Percentiles rank a stretch among this genome's conserved stretches.
Evolutionary conservation across 2,888 invertebrate species (phyloP).

Genomic region (Pocota personata): DNA sequence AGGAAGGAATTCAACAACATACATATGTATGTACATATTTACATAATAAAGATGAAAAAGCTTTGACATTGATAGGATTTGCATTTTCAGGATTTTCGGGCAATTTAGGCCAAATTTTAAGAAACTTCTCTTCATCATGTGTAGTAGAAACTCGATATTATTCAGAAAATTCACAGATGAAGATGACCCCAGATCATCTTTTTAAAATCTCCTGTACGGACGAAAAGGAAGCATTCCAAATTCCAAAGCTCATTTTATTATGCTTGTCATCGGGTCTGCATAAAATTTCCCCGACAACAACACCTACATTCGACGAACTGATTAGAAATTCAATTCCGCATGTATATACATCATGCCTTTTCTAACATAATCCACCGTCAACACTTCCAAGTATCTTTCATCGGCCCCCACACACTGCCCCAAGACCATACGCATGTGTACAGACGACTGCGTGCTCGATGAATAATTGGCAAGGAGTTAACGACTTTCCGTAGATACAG

Average conservation of each 20-base stretch:
- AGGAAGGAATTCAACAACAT: no score
- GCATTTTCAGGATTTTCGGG: no score
- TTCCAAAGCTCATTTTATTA: neutral
- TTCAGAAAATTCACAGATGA: no score
- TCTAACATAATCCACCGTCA: constrained; percentile 11
- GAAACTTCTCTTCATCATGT: no score
- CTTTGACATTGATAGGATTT: no score
- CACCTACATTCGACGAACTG: constrained; percentile 11
- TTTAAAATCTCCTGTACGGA: no score
- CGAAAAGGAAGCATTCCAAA: no score
- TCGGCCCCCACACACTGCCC: neutral
- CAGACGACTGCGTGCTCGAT: constrained; percentile 27
- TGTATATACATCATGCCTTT: neutral
- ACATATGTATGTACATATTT: no score
- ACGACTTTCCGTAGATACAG: constrained; percentile 20
- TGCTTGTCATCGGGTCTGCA: neutral
- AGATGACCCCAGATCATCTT: no score
- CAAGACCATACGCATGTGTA: constrained; percentile 20
- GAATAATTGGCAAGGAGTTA: constrained; percentile 58
- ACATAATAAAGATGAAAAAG: no score
- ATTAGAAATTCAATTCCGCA: constrained; percentile 46
- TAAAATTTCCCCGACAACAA: neutral
- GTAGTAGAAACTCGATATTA: no score
- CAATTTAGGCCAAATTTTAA: no score
- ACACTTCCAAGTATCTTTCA: neutral